Conservation (phyloP, 2,797 vertebrate genomes). For the Mionectes olivaceus region DNA sequence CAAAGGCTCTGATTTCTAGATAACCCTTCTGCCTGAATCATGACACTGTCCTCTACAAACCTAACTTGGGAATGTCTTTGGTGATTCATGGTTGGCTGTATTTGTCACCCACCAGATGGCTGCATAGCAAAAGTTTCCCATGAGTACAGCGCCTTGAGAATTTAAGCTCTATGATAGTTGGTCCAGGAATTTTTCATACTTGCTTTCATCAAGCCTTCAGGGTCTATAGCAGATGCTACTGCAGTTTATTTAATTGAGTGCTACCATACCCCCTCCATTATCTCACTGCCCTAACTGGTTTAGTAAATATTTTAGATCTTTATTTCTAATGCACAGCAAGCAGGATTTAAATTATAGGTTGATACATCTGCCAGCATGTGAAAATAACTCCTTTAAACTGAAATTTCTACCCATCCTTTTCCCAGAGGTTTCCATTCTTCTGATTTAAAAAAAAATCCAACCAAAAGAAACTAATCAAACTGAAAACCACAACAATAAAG, state of each 20-base stretch:
- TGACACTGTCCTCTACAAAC: neutral
- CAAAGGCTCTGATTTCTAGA: neutral
- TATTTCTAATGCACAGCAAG: neutral
- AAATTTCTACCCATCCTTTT: neutral
- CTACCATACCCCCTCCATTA: slow-evolving; percentile 8
- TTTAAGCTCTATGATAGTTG: slow-evolving; percentile 16
- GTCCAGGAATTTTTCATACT: slow-evolving; percentile 44
- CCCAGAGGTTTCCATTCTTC: neutral
- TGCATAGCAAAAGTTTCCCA: slow-evolving; percentile 21
- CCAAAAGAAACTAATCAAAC: neutral
- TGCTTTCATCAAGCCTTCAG: neutral
- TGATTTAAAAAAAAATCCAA: neutral
- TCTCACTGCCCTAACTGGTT: neutral
- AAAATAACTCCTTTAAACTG: neutral
- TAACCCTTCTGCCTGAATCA: neutral
- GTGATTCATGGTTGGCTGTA: slow-evolving; percentile 43
- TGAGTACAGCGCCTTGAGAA: slow-evolving; percentile 1
- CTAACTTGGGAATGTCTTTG: neutral
- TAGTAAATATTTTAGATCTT: slow-evolving; percentile 38
- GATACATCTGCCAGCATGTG: neutral
- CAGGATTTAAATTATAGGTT: slow-evolving; percentile 1
- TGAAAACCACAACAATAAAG: accelerated
- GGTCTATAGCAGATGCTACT: slow-evolving; percentile 42
- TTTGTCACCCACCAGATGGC: slow-evolving; percentile 54
- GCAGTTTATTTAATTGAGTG: slow-evolving; percentile 29